Conservation (phyloP, 2,113 vertebrate genomes). For the Poecilia latipinna region DNA sequence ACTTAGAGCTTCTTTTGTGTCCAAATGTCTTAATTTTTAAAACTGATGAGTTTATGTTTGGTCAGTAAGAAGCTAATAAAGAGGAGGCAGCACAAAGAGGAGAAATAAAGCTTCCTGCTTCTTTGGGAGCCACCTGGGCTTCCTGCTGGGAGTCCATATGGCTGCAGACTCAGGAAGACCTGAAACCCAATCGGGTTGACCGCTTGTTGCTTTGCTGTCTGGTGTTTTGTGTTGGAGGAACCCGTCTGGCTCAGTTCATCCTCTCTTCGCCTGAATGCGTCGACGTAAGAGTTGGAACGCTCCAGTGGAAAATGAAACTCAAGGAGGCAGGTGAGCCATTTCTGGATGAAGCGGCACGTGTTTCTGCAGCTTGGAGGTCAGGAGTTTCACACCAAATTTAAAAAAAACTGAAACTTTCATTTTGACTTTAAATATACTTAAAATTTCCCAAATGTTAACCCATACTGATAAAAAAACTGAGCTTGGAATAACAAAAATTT, state of each 20-base stretch:
- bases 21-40: neutral
- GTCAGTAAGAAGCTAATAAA: neutral
- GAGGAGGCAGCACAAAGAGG: neutral
- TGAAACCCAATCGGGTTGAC: constrained; percentile 28
- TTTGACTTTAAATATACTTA: too few species aligned
- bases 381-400: neutral
- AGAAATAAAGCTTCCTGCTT: neutral
- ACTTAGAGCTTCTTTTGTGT: neutral
- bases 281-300: constrained; percentile 48
- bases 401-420: neutral
- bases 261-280: constrained; percentile 35
- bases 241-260: constrained; percentile 1
- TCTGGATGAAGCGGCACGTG: neutral
- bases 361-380: neutral
- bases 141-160: constrained; percentile 1
- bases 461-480: too few species aligned
- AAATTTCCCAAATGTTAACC: too few species aligned
- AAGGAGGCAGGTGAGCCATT: constrained; percentile 46
- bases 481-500: neutral
- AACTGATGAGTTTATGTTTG: too few species aligned
- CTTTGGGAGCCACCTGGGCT: neutral
- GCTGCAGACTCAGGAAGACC: constrained; percentile 26
- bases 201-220: constrained; percentile 36
- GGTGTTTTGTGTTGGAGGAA: constrained; percentile 23
- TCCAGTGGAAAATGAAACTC: constrained; percentile 66